phyloP scores from a whole-genome alignment of 2,113 vertebrate species.

The Zosterops lateralis region DNA sequence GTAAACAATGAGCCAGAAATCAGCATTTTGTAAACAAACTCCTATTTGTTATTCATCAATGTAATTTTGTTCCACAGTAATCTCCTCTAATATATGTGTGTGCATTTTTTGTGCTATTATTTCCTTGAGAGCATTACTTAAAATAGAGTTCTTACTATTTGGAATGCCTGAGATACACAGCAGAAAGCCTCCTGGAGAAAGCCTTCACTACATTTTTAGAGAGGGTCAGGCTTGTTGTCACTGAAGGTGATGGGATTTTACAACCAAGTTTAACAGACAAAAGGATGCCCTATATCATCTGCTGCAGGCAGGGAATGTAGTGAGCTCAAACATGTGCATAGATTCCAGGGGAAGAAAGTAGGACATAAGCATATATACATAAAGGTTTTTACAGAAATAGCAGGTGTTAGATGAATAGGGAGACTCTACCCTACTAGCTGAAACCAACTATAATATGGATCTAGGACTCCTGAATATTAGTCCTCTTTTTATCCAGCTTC shows the following conservation, averaged over 20 bases:
- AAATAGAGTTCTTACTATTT: background rate
- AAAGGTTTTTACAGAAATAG: background rate
- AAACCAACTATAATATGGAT: background rate
- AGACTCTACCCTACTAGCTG: background rate
- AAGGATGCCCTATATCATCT: background rate
- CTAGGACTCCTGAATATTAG: background rate
- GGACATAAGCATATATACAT: background rate
- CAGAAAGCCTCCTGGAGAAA: background rate
- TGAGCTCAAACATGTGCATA: background rate
- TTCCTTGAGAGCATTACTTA: background rate
- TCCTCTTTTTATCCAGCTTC: background rate
- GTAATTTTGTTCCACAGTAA: background rate
- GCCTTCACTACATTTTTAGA: background rate
- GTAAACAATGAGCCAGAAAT: conserved; percentile 37
- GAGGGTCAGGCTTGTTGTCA: background rate
- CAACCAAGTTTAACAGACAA: background rate
- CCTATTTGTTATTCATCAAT: conserved; percentile 14
- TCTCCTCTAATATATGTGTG: background rate
- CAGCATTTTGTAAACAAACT: conserved; percentile 34
- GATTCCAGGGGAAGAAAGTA: background rate
- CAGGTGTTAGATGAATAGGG: conserved; percentile 11
- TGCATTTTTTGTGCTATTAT: background rate
- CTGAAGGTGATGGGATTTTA: background rate
- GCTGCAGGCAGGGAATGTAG: background rate
- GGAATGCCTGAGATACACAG: background rate